phyloP scores from a whole-genome alignment of 2,888 invertebrate genomes.

The Erebia aethiops region DNA sequence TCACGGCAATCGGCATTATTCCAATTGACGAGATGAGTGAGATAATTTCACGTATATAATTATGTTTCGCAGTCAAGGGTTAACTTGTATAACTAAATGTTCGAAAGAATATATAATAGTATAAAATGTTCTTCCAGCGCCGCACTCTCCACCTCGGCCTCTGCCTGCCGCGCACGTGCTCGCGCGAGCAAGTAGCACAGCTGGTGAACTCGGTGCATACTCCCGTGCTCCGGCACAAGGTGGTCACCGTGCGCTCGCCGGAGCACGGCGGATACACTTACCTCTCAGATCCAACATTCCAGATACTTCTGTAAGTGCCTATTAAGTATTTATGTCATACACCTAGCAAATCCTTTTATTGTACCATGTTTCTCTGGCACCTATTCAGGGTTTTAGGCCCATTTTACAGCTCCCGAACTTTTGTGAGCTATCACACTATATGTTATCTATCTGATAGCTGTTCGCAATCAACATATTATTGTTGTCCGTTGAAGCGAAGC shows the following conservation, averaged over 20 bases:
- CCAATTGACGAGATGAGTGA: too few relatives aligned
- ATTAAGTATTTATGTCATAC: not conserved
- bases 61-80: too few relatives aligned
- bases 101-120: not conserved
- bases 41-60: too few relatives aligned
- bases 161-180: conserved; percentile 88
- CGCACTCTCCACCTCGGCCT: conserved; percentile 89
- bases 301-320: conserved; percentile 85
- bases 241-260: conserved; percentile 87
- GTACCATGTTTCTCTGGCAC: not conserved
- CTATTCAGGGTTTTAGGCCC: too few relatives aligned
- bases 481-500: too few relatives aligned
- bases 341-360: not conserved
- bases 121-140: conserved; percentile 70
- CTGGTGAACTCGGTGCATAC: conserved; percentile 82
- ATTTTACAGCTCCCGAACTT: too few relatives aligned
- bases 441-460: too few relatives aligned
- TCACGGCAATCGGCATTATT: too few relatives aligned
- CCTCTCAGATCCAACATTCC: conserved; percentile 87
- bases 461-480: not conserved
- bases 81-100: too few relatives aligned
- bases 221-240: conserved; percentile 77
- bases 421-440: too few relatives aligned
- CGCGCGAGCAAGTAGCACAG: conserved; percentile 83
- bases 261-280: conserved; percentile 86